These are phyloP conservation scores for Chalcis sispes DNA, from an alignment of 2,888 invertebrate species.

Conservation along the genomic window DNA sequence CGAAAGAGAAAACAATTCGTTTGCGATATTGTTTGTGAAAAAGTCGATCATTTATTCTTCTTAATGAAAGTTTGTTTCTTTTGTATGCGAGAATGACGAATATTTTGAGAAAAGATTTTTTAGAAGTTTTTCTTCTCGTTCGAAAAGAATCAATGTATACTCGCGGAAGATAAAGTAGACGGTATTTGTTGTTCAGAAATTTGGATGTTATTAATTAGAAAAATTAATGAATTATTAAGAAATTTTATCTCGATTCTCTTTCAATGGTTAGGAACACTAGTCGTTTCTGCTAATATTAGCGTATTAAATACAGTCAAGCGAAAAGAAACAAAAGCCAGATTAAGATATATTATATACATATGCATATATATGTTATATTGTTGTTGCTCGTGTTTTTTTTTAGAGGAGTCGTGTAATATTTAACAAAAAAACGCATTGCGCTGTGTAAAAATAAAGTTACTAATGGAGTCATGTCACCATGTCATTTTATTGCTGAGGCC, in stretches of 20 bases:
- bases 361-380: conserved; percentile 35
- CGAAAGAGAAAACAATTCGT: no score
- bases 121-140: no score
- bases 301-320: conserved; percentile 2
- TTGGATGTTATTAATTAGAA: not conserved
- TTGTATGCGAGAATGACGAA: no score
- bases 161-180: no score
- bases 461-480: conserved; percentile 18
- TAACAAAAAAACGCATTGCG: not conserved
- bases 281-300: not conserved
- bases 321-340: not conserved
- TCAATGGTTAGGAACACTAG: not conserved
- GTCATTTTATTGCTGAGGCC: conserved; percentile 6
- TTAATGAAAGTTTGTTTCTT: no score
- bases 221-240: not conserved
- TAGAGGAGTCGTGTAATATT: conserved; percentile 13
- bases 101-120: no score
- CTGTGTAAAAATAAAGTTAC: conserved; percentile 1
- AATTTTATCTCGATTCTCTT: not conserved
- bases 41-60: no score
- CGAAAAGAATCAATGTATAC: no score
- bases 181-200: no score
- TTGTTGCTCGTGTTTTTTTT: conserved; percentile 38
- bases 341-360: conserved; percentile 22
- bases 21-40: no score